Base-by-base conservation (phyloP, 2,797 vertebrate species). In the Pseudotriccus pelzelni region DNA sequence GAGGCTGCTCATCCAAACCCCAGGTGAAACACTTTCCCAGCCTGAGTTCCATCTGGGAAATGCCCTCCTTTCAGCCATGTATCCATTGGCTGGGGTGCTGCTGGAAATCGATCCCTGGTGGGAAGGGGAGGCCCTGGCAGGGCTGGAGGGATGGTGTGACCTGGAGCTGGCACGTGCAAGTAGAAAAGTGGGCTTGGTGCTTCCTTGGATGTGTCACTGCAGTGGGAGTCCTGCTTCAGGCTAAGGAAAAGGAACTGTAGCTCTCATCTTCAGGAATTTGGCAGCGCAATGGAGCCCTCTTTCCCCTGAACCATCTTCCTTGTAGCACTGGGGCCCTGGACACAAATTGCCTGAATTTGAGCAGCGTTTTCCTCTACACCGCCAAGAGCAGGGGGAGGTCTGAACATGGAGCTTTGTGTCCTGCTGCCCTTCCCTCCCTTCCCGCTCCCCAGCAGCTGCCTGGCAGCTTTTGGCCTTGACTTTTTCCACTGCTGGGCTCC, bases 401-500 rank as follows among this genome's bases (percentile, higher is more conserved):
- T 85, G 41, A 56, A 30, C 12, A 1, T 1, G 43, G 77, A 78
- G 49, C 66, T 76, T 13, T 62, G 62, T 47, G 25, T 67, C 46
- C 43, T 0, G 2, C 64, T 83, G 43, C 60, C 58, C 58, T 72
- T 53, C 67, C 58, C 58, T 72, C 58, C 67, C 58, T 21, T 52
- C 28, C 10, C 0, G 25, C 53, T 85, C 56, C 70, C 46, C 73
- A 76, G 73, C 88, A 93, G 93, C 85, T 96, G 84, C 3, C 75
- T 64, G 83, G 37, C 53, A 44, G 87, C 72, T 91, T 81, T 84
- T 89, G 89, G 88, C 96, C 91, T 46, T 50, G 49, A 73, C 81
- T 96, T 96, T 91, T 94, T 92, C 94, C 75, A 75, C 28, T 64
- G 49, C 92, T n/a, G 46, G 41, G 72, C 53, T 89, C 72, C 2